A percentile compares a stretch with the other conserved stretches of the same genome.
phyloP scores from a whole-genome alignment of 1,140 invertebrate species.

The Panonychus citri region DNA sequence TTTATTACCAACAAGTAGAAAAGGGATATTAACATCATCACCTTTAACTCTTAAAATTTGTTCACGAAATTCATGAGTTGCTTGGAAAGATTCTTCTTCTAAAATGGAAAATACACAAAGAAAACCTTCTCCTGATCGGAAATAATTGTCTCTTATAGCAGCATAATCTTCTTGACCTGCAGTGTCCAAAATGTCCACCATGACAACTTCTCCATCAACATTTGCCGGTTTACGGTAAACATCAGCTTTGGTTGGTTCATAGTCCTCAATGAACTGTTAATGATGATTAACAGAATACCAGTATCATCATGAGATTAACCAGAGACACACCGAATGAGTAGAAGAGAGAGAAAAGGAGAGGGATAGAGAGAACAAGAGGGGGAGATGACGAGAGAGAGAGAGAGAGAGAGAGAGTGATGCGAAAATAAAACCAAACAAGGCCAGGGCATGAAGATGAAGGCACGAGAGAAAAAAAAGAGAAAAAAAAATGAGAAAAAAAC shows the following conservation, averaged over 20 bases:
- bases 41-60: conserved; percentile 96
- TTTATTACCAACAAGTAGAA: conserved; percentile 95
- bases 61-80: conserved; percentile 95
- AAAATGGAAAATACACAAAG: conserved; percentile 98
- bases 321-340: too few species aligned
- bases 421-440: too few species aligned
- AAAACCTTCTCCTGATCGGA: conserved; percentile 95
- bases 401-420: too few species aligned
- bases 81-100: conserved; percentile 94
- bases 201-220: conserved; percentile 58
- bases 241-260: conserved; percentile 99
- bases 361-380: too few species aligned
- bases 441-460: too few species aligned
- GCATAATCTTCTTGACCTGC: conserved; percentile 99
- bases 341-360: too few species aligned
- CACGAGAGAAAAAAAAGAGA: too few species aligned
- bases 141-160: conserved; percentile 95
- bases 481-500: too few species aligned
- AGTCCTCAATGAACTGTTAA: conserved; percentile 95
- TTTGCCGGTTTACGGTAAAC: conserved; percentile 85
- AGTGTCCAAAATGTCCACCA: conserved; percentile 81
- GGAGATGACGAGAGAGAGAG: too few species aligned
- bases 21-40: conserved; percentile 35
- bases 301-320: too few species aligned
- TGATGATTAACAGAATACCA: too few species aligned